Evolutionary conservation across 2,113 vertebrate genomes (phyloP).

Genomic region (Entomyzon cyanotis): DNA sequence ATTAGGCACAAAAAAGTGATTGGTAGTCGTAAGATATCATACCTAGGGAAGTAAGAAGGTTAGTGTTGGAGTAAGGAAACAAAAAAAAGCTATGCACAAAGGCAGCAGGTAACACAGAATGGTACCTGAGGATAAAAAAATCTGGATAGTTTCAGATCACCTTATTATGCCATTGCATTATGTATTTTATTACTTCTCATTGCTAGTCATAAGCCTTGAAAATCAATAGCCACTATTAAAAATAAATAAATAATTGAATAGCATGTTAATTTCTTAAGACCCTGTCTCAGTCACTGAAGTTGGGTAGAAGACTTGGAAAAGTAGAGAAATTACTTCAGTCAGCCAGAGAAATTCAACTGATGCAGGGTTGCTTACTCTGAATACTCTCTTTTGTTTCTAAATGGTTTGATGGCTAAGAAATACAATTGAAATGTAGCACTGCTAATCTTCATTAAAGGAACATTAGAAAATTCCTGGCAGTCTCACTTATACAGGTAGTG

Average conservation of each 20-base stretch:
- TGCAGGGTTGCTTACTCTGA: background rate
- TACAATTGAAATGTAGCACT: background rate
- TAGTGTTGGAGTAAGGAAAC: background rate
- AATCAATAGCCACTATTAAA: background rate
- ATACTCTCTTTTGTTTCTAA: background rate
- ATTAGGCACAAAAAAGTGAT: background rate
- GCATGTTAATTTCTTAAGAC: background rate
- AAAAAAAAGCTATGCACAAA: background rate
- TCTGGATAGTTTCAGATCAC: background rate
- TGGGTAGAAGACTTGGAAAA: background rate
- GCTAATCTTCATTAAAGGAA: background rate
- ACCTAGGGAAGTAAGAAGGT: background rate
- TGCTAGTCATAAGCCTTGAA: background rate
- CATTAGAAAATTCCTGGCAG: background rate
- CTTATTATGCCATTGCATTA: background rate
- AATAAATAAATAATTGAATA: background rate
- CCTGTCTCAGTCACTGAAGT: background rate
- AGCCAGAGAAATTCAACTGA: background rate
- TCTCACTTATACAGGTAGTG: background rate
- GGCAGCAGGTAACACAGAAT: background rate
- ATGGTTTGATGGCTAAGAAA: background rate
- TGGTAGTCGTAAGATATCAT: background rate
- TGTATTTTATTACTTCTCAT: background rate
- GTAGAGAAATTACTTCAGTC: background rate
- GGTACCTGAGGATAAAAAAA: background rate